phyloP scores from a whole-genome alignment of 2,113 vertebrate species.

The Rattus norvegicus region DNA sequence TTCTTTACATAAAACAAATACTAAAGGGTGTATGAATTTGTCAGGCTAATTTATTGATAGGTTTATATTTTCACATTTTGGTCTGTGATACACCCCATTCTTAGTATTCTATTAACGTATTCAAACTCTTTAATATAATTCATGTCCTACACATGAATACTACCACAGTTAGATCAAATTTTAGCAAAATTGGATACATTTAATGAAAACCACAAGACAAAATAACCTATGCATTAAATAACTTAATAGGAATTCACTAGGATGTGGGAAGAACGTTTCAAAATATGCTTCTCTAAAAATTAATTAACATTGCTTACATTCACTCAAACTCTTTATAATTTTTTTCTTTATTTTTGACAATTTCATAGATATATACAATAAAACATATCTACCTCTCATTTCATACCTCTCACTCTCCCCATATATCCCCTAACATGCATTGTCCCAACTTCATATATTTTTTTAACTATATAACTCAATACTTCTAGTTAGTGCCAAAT shows the following conservation, averaged over 20 bases:
- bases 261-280: constrained; percentile 62
- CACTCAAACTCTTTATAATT: constrained; percentile 30
- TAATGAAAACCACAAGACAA: constrained; percentile 33
- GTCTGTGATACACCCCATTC: constrained; percentile 23
- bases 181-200: constrained; percentile 60
- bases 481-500: neutral
- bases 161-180: constrained; percentile 16
- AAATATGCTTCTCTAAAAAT: constrained; percentile 65
- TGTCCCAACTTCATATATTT: neutral
- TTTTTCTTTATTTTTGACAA: neutral
- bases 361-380: neutral
- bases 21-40: constrained; percentile 37
- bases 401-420: neutral
- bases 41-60: constrained; percentile 28
- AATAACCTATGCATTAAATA: constrained; percentile 65
- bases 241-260: constrained; percentile 60
- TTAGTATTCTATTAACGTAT: constrained; percentile 28
- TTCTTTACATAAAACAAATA: neutral
- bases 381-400: neutral
- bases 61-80: constrained; percentile 72
- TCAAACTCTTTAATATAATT: constrained; percentile 52
- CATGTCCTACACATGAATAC: constrained; percentile 46
- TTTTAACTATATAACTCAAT: neutral
- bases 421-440: neutral
- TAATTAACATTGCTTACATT: constrained; percentile 65